A percentile compares a stretch with the other conserved stretches of the same genome.
phyloP scores from a whole-genome alignment of 2,888 invertebrate species.

The Amblyjoppa fuscipennis region DNA sequence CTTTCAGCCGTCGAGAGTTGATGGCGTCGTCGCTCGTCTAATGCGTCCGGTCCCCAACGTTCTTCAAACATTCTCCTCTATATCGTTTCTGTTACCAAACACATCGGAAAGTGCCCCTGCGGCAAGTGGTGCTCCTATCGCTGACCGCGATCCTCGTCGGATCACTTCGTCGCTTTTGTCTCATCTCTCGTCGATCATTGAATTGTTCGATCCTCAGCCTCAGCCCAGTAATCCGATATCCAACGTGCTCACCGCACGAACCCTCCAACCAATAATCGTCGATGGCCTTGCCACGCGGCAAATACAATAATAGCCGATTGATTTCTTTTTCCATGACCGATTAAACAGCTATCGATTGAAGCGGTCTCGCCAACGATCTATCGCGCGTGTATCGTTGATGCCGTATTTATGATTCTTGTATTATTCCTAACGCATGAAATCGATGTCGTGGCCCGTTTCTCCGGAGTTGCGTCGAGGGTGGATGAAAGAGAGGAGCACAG shows the following conservation, averaged over 20 bases:
- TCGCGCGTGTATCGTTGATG: neutral
- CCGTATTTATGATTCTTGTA: constrained; percentile 24
- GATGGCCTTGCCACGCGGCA: constrained; percentile 4
- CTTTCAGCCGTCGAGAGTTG: constrained; percentile 78
- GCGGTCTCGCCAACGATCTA: neutral
- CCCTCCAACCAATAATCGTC: constrained; percentile 21
- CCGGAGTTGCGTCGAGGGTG: constrained; percentile 9
- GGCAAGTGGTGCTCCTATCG: constrained; percentile 53
- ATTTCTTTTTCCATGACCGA: constrained; percentile 5
- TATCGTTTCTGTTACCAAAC: constrained; percentile 58
- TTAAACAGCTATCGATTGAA: neutral
- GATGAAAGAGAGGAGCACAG: constrained; percentile 46
- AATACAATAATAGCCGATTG: constrained; percentile 4
- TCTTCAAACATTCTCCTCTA: constrained; percentile 77
- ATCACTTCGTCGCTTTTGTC: constrained; percentile 5
- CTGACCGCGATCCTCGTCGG: constrained; percentile 29
- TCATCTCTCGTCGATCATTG: neutral
- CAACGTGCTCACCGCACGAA: constrained; percentile 25
- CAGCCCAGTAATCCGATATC: constrained; percentile 72
- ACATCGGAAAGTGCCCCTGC: constrained; percentile 19
- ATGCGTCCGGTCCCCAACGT: constrained; percentile 77
- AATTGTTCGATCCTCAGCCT: constrained; percentile 2
- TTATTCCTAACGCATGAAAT: constrained; percentile 26
- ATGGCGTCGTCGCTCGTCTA: constrained; percentile 77
- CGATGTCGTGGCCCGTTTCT: constrained; percentile 48